Percentiles rank a stretch among this genome's conserved stretches.
Evolutionary conservation across 2,888 invertebrate species (phyloP).

Genomic region (Agrochola lota): DNA sequence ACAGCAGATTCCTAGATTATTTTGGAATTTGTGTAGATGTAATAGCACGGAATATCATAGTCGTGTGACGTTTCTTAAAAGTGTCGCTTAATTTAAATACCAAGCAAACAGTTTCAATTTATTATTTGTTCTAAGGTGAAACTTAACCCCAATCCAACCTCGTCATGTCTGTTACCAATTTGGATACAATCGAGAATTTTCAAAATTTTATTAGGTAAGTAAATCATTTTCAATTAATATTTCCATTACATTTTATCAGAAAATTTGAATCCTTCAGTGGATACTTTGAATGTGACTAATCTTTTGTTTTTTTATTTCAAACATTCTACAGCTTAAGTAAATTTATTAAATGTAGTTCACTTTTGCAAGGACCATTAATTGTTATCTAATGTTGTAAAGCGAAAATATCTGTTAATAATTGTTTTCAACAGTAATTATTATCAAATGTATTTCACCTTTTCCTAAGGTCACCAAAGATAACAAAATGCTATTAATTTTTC

Average conservation of each 20-base stretch:
- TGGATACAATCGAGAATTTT: conserved; percentile 89
- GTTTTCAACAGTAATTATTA: conserved; percentile 31
- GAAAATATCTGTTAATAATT: conserved; percentile 12
- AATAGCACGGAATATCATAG: conserved; percentile 3
- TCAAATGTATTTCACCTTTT: conserved; percentile 47
- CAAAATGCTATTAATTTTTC: conserved; percentile 22
- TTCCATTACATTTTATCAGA: neutral
- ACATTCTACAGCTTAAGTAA: neutral
- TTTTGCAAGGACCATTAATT: neutral
- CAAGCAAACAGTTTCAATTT: conserved; percentile 9
- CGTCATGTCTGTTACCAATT: conserved; percentile 89
- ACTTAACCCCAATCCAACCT: conserved; percentile 72
- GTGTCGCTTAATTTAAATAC: conserved; percentile 20
- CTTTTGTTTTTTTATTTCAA: conserved; percentile 1
- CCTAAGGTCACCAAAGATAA: conserved; percentile 54
- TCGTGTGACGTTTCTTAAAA: conserved; percentile 20
- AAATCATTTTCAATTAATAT: neutral
- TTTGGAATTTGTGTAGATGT: conserved; percentile 29
- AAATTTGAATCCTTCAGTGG: neutral
- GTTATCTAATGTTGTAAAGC: neutral
- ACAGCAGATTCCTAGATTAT: conserved; percentile 35
- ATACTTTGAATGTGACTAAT: neutral
- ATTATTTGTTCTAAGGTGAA: conserved; percentile 41
- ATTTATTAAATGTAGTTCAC: neutral
- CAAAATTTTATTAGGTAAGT: conserved; percentile 84